Evolutionary conservation across 2,888 invertebrate genomes (phyloP).

Genomic region (Syrista parreyssii): DNA sequence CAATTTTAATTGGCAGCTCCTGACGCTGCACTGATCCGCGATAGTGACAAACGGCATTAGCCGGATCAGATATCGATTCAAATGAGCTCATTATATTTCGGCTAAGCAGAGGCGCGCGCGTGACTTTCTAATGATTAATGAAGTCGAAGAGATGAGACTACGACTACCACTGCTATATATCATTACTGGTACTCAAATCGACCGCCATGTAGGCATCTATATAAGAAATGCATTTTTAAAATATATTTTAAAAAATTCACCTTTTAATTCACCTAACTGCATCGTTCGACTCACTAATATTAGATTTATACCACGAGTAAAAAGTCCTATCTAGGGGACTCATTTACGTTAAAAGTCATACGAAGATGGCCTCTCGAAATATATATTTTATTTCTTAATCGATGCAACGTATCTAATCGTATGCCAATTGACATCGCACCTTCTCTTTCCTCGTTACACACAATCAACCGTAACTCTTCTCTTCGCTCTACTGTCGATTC

Average conservation of each 20-base stretch:
- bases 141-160: conserved; percentile 20
- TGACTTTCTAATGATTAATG: conserved; percentile 43
- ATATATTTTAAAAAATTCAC: background rate
- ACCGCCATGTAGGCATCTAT: background rate
- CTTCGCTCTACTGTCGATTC: background rate
- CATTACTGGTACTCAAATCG: background rate
- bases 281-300: background rate
- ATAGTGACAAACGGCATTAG: conserved; percentile 52
- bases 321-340: too few species aligned
- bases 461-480: background rate
- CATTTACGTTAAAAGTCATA: too few species aligned
- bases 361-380: background rate
- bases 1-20: conserved; percentile 48
- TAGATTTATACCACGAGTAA: too few species aligned
- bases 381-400: background rate
- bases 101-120: conserved; percentile 42
- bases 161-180: background rate
- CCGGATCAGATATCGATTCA: conserved; percentile 57
- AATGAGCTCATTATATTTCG: conserved; percentile 60
- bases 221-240: background rate
- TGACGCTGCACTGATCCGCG: conserved; percentile 40
- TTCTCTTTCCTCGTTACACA: background rate
- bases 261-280: background rate
- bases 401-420: background rate
- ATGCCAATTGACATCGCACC: background rate